Evolutionary conservation across 2,797 vertebrate species (phyloP), one percentile per base, ranked within the genome.

Genomic region (Crocodylus rhombifer): DNA sequence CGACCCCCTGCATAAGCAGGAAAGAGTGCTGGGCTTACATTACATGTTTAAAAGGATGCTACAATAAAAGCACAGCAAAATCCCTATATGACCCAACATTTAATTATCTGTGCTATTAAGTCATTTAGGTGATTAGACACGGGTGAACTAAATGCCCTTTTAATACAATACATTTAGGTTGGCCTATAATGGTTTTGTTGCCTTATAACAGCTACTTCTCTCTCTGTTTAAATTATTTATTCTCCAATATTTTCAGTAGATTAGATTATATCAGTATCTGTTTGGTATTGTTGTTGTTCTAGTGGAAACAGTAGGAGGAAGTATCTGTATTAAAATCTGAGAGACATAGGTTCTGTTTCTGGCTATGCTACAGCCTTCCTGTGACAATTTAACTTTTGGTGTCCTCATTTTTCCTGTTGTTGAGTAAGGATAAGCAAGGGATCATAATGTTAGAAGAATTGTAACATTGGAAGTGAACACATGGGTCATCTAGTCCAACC

Each of bases 171-270:
- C 14, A 7, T 73, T 28, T 85, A 63, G 80, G 74, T 16, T 92
- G 82, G 87, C 90, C 71, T 76, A 51, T 28, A 62, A 17, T 84
- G 82, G 61, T 80, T 23, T 94, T 92, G 51, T 76, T 86, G 57
- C 81, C 64, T 90, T 76, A 30, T 25, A 93, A 77, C 9, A 55
- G 79, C 77, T 75, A 21, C 30, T 89, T 2, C 1, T 21, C 15
- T 79, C 28, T 84, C 71, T 51, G 21, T 73, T 33, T 60, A 88
- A 78, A 80, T 63, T 30, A 25, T 80, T 89, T 51, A n/a, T 71
- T 78, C 30, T 60, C 30, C 33, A 1, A 2, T n/a, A 75, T 56
- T 91, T 87, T 60, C 63, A 71, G 4, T 77, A 77, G 12, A 76
- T 42, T 78, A 84, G 25, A 75, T 75, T 69, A 93, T 51, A 65